Base-by-base conservation (phyloP, 2,888 invertebrate species). In the Belgica antarctica region DNA sequence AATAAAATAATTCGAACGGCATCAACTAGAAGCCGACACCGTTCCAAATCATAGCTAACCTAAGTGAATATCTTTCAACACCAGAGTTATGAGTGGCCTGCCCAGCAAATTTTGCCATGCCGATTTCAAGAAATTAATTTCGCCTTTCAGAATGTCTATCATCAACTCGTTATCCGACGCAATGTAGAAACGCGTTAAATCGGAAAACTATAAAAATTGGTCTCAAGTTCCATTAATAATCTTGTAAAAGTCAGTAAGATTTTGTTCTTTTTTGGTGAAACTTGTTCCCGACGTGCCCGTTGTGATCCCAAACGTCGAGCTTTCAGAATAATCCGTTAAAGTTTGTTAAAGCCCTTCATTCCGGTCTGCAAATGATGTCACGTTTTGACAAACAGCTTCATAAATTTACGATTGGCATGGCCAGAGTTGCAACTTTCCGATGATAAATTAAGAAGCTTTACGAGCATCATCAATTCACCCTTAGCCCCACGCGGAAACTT, bases 91-190 rank as follows among this genome's bases (percentile, higher is more conserved):
- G 78, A 95, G 87, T 73, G 99, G 98, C 76, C 98, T 87, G 77
- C 99, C 99, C 79, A 96, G 87, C 84, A 95, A 92, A 83, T 93
- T 93, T 84, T 94, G 94, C 98, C 98, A 99, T 82, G 94, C 94
- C 76, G 92, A 93, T 85, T 97, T 96, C 84, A 97, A 88, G 86
- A 96, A 96, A 85, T 94, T 92, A 78, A 97, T 91, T 85, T 97
- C 96, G 76, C 93, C 92, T 85, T 94, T 94, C 84, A 96, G 91
- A 81, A 92, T 92, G 85, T 98, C 97, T 80, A 97, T 91, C 89
- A 97, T 90, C 83, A 98, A 88, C 82, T 96, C 94, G 83, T 92
- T 92, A 85, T 99, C 98, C 79, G 95, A 94, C 79, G 96, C 96
- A 80, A 97, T 92, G 89, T 98, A 98, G 88, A 96, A 97, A 81